Evolutionary conservation across 2,888 invertebrate genomes (phyloP), one percentile per base, ranked within the genome.

Genomic region (Agrilus biguttatus): DNA sequence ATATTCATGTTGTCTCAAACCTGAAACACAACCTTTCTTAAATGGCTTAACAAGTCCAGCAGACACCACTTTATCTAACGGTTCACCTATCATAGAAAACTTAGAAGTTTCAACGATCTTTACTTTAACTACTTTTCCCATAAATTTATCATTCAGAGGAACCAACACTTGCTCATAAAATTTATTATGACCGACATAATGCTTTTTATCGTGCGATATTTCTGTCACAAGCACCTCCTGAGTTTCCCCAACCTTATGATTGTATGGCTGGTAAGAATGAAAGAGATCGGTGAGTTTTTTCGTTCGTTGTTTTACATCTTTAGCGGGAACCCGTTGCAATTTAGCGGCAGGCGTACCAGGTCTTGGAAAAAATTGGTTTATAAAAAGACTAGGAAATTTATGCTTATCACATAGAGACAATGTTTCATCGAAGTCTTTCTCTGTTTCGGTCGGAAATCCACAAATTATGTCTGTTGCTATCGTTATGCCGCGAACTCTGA

Each of bases 381-480:
- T 97, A 65, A 96, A 98, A 6, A 98, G 73, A 55, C 86, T 84
- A 0, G 95, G 89, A 65, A 98, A 98, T 53, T 80, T 77, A 64
- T 95, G 87, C 59, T 87, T 80, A 48, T 70, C 68, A 51, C 97
- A 93, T 1, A 98, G 70, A 0, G 70, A 61, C 72, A 95, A 68
- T 0, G 95, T 96, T 48, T 89, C 83, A 39, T 83, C 77, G 66
- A 98, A 98, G 66, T 98, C 89, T 10, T 68, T 64, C 37, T 83
- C 84, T 0, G 89, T 92, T 71, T 98, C 98, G 0, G 91, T 92
- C 0, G 98, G 98, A 67, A 97, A 98, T 1, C 97, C 97, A 64
- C 96, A 96, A 56, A 98, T 98, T 37, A 98, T 86, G 62, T 98
- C 97, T 0, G 97, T 98, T 0, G 95, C 96, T 56, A 98, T 88